Percentiles rank a stretch among this genome's conserved stretches.
These are phyloP conservation scores for Acanthochromis polyacanthus DNA, from an alignment of 2,113 vertebrate genomes.

Conservation along the genomic window DNA sequence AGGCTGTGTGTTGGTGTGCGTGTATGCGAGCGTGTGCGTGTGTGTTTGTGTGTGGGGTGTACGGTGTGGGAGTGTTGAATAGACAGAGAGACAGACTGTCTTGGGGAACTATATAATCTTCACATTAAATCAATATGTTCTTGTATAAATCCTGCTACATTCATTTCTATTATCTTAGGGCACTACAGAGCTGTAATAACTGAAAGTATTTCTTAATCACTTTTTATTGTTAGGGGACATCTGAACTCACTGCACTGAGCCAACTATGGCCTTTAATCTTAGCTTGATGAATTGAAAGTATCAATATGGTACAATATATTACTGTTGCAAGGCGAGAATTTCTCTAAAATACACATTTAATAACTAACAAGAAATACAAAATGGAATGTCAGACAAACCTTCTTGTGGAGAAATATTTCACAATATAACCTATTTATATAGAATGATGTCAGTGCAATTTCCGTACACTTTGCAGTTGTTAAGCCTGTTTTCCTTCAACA, in stretches of 20 bases:
- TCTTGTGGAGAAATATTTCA: too few relatives aligned
- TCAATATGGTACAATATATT: neutral
- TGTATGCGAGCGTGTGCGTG: neutral
- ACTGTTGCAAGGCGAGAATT: neutral
- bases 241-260: neutral
- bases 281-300: neutral
- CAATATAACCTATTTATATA: too few relatives aligned
- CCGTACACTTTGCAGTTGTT: too few relatives aligned
- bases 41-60: neutral
- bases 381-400: too few relatives aligned
- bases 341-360: conserved; percentile 1
- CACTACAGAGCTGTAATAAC: neutral
- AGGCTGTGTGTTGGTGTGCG: conserved; percentile 4
- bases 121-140: conserved; percentile 8
- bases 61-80: neutral
- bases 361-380: neutral
- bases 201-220: neutral
- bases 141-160: conserved; percentile 14
- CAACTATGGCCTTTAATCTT: neutral
- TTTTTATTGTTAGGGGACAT: neutral
- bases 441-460: too few relatives aligned
- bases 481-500: too few relatives aligned
- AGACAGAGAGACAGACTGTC: conserved; percentile 31
- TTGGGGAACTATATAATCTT: conserved; percentile 26
- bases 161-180: neutral